Evolutionary conservation across 2,888 invertebrate genomes (phyloP), one percentile per base, ranked within the genome.

Genomic region (Lithophane leautieri): DNA sequence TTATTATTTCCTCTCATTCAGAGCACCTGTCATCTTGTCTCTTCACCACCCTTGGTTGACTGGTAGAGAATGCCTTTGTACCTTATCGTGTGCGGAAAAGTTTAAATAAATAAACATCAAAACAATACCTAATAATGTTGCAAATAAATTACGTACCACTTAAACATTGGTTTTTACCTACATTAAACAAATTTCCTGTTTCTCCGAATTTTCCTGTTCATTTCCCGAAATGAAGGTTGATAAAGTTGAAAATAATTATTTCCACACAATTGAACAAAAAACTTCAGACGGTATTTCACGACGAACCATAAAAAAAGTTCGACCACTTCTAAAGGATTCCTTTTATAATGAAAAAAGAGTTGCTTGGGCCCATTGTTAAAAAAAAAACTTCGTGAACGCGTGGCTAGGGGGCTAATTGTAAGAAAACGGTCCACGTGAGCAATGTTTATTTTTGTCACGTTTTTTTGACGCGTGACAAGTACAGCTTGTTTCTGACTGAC

Each of bases 381-480:
- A 40, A 50, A 50, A 69, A 60, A 63, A 56, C 22, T 76, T n/a
- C 22, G 3, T 1, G 1, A 40, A 63, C 56, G n/a, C 69, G 14
- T 71, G 58, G 40, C 44, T 25, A 50, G 50, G 56, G 58, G n/a
- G 19, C 25, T 67, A 58, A 83, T 72, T 72, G 72, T 25, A 19
- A 19, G n/a, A 16, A 67, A 8, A 62, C 34, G 0, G 8, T n/a
- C 56, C 62, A 78, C 83, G 84, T 81, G 81, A 52, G n/a, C 52
- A 47, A n/a, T 11, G 19, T 73, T 70, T n/a, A 61, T 61, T 69
- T 47, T 25, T 7, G 60, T 66, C 80, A 79, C 79, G 79, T 69
- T 73, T 68, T 73, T 56, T 56, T 22, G 28, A 42, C 83, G 4
- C 66, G 83, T 81, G 83, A 76, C 58, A 19, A 6, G 34, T 34